A percentile compares a stretch with the other conserved stretches of the same genome.
Conservation (phyloP, 30 jellyfish, hydroid and myxozoan genomes). For the Chrysaora quinquecirrha region DNA sequence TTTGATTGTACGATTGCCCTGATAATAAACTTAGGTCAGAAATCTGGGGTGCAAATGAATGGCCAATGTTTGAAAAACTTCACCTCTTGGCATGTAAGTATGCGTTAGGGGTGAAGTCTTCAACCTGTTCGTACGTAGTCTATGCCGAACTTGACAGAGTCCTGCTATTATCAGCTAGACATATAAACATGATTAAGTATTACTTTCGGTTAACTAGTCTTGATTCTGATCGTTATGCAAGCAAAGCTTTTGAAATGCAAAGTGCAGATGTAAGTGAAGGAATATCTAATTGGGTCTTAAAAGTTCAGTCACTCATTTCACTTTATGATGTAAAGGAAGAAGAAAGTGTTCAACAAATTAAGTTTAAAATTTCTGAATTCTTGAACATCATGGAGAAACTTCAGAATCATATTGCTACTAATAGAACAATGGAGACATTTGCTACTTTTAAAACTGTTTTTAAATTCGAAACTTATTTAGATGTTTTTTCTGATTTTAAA, state of each 20-base stretch:
- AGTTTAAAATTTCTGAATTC: background rate
- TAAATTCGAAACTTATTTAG: slow-evolving; percentile 10
- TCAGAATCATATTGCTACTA: background rate
- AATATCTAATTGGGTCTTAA: slow-evolving; percentile 12
- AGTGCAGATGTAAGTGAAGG: background rate
- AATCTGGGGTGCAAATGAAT: slow-evolving; percentile 2
- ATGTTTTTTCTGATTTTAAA: background rate
- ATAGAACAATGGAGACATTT: background rate
- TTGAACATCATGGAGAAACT: background rate
- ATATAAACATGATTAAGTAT: background rate
- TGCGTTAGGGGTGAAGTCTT: slow-evolving; percentile 9
- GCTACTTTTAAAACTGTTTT: slow-evolving; percentile 14
- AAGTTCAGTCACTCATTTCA: background rate
- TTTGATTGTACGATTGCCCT: slow-evolving; percentile 7
- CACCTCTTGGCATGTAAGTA: slow-evolving; percentile 20
- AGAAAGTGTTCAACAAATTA: background rate
- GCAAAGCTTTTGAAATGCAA: slow-evolving; percentile 6
- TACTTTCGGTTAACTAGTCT: slow-evolving; percentile 1
- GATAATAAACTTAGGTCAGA: slow-evolving; percentile 5
- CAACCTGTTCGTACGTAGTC: background rate
- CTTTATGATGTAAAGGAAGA: background rate
- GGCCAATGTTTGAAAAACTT: slow-evolving; percentile 3
- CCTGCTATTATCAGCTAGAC: background rate
- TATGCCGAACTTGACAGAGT: slow-evolving; percentile 7
- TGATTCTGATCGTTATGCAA: slow-evolving; percentile 2